Evolutionary conservation across 2,113 vertebrate species (phyloP), one percentile per base, ranked within the genome.

Genomic region (Lates calcarifer): DNA sequence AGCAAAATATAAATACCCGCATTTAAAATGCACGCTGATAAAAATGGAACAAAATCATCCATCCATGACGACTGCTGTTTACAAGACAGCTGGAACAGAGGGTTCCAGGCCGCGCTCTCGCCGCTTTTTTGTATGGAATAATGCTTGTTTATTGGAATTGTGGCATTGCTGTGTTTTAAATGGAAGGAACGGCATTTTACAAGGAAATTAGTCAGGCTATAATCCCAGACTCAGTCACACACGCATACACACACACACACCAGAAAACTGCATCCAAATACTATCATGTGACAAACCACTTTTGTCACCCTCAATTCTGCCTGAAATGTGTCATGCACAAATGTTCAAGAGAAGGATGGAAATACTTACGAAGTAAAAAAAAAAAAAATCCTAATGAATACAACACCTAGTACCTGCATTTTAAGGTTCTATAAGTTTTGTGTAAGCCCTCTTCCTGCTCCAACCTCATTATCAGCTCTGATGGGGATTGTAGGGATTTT

Each of bases 121-220:
- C 57, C 63, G 79, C 82, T 89, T 84, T 11, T 87, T 71, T 88
- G 81, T 87, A 83, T 90, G 84, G 76, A 86, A 85, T 90, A 89
- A 91, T 77, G 71, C 84, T 76, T 67, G 73, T 94, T 93, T 94
- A 92, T 89, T 92, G 82, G 85, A 78, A 84, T 75, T 87, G 83
- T 90, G 85, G 86, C 78, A 89, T 90, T 90, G 84, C 83, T 84
- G 67, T 37, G 80, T 90, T 93, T 91, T 88, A 84, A 93, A 92
- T 87, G 89, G 88, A 91, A 86, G 91, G 80, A 90, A 86, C 76
- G 45, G 61, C 71, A 79, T 89, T 94, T 94, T 91, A 92, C 82
- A 74, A 85, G 86, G 77, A 88, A 89, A 95, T 94, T 94, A 94
- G 79, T 87, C 72, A 73, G 86, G 84, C 87, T 75, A 77, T 86